These are phyloP conservation scores for Sebastes minor DNA, from an alignment of 2,797 vertebrate genomes.

Conservation along the genomic window DNA sequence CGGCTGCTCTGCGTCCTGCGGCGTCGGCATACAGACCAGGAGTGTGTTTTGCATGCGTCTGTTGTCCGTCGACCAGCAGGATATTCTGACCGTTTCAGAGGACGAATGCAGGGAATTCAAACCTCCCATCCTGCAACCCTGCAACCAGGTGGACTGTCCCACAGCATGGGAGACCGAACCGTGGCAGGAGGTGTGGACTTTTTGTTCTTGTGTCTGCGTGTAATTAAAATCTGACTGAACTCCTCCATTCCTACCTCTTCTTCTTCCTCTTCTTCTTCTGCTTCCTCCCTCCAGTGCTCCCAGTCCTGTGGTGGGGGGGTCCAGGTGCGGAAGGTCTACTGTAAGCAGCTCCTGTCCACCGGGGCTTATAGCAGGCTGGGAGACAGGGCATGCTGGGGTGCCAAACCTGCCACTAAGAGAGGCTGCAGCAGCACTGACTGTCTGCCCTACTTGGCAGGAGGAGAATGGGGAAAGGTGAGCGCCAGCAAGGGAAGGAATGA, in stretches of 20 bases:
- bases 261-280: constrained; percentile 1
- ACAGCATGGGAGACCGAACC: constrained; percentile 87
- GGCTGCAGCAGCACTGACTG: constrained; percentile 87
- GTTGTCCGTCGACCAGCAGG: constrained; percentile 64
- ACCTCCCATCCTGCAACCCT: constrained; percentile 87
- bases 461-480: constrained; percentile 90
- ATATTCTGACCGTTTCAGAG: constrained; percentile 62
- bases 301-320: constrained; percentile 87
- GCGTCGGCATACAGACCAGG: constrained; percentile 90
- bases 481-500: background rate
- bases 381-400: constrained; percentile 80
- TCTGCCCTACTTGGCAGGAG: constrained; percentile 79
- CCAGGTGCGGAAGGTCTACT: constrained; percentile 87
- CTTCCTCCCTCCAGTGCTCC: constrained; percentile 82
- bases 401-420: constrained; percentile 77
- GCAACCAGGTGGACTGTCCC: constrained; percentile 91
- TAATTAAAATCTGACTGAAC: background rate
- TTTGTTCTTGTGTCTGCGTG: background rate
- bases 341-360: constrained; percentile 89
- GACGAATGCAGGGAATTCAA: constrained; percentile 81
- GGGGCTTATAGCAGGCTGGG: constrained; percentile 84
- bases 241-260: background rate
- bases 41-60: constrained; percentile 83
- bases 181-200: constrained; percentile 88
- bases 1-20: constrained; percentile 88